Percentiles rank a stretch among this genome's conserved stretches.
Evolutionary conservation across 2,113 vertebrate species (phyloP).

Genomic region (Sarotherodon lohbergeri): DNA sequence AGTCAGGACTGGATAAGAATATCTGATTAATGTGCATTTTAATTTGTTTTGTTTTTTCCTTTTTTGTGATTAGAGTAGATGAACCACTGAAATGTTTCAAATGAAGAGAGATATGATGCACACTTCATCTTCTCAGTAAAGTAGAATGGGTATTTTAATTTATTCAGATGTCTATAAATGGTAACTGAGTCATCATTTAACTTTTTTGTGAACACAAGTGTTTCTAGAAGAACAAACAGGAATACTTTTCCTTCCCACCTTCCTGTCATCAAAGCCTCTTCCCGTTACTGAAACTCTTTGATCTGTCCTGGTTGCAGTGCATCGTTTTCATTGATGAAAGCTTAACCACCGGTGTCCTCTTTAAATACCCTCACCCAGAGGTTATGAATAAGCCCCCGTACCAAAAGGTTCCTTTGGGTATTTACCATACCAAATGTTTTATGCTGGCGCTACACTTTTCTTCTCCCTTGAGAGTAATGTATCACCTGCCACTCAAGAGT

Average conservation of each 20-base stretch:
- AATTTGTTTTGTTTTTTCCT: background rate
- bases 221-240: background rate
- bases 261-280: background rate
- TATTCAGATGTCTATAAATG: background rate
- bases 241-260: background rate
- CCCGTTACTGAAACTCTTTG: background rate
- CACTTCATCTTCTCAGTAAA: background rate
- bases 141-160: background rate
- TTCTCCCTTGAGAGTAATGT: background rate
- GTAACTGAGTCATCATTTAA: background rate
- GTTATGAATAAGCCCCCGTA: background rate
- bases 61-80: background rate
- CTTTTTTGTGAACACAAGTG: background rate
- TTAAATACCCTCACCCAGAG: background rate
- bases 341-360: background rate
- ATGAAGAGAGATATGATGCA: background rate
- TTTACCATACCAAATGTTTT: conserved; percentile 2
- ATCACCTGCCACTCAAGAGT: conserved; percentile 28
- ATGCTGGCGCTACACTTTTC: background rate
- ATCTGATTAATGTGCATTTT: background rate
- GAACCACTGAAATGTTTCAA: background rate
- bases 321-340: background rate
- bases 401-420: background rate
- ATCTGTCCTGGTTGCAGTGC: background rate
- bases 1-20: background rate